Evolutionary conservation across 2,888 invertebrate genomes (phyloP).

Genomic region (Chymomyza amoena): DNA sequence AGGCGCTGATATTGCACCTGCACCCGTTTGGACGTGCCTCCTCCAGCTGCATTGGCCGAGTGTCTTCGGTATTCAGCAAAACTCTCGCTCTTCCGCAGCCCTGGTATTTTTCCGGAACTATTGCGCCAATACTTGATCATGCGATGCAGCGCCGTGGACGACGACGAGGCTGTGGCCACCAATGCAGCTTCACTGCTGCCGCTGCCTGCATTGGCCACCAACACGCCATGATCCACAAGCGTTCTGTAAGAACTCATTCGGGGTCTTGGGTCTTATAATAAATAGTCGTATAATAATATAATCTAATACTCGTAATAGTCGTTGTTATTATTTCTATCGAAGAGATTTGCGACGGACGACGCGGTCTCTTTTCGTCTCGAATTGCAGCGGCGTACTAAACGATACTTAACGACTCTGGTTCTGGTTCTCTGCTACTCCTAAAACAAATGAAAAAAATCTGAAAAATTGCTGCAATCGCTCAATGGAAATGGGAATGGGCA

Average conservation of each 20-base stretch:
- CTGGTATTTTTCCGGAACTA: conserved; percentile 58
- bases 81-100: conserved; percentile 68
- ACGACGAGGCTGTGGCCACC: conserved; percentile 25
- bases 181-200: conserved; percentile 13
- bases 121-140: conserved; percentile 75
- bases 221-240: conserved; percentile 41
- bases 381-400: not conserved
- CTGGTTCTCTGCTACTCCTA: not conserved
- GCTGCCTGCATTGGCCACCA: conserved; percentile 4
- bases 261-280: not conserved
- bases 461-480: conserved; percentile 3
- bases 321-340: not conserved
- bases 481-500: conserved; percentile 1
- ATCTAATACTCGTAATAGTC: not conserved
- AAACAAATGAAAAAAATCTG: not conserved
- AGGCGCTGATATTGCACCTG: conserved; percentile 66
- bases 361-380: not conserved
- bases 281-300: not conserved
- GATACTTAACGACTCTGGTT: not conserved
- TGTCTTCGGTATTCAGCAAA: conserved; percentile 68
- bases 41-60: conserved; percentile 25
- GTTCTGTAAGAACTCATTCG: conserved; percentile 66
- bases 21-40: not conserved
- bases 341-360: not conserved
- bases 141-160: conserved; percentile 60